A percentile compares a stretch with the other conserved stretches of the same genome.
These are phyloP conservation scores for Puma concolor DNA, from an alignment of 2,113 vertebrate genomes.

Conservation along the genomic window DNA sequence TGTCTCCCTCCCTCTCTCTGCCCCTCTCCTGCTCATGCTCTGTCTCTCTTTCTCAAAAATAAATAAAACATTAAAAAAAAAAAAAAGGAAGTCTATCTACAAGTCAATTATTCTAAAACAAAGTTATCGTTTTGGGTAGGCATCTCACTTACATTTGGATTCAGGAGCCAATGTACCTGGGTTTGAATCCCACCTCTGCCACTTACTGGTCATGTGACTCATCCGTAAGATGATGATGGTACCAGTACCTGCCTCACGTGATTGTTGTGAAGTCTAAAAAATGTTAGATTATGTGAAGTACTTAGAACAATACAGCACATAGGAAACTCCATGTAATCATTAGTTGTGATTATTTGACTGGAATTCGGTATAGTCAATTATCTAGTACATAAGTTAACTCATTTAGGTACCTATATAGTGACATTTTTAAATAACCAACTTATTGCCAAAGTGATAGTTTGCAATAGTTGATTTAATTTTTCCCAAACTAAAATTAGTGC, in stretches of 20 bases:
- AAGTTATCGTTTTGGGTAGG: neutral
- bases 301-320: neutral
- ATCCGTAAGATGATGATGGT: neutral
- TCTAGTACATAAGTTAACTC: neutral
- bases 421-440: neutral
- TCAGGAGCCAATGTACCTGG: neutral
- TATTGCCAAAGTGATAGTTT: neutral
- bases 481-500: constrained; percentile 6
- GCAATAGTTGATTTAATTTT: neutral
- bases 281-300: neutral
- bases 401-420: neutral
- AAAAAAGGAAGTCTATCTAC: neutral
- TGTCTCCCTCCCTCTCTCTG: no score
- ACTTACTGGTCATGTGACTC: neutral
- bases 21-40: no score
- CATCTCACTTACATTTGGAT: neutral
- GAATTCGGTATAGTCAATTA: neutral
- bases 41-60: no score
- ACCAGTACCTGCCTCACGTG: neutral
- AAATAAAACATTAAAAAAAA: no score
- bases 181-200: constrained; percentile 5
- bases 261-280: neutral
- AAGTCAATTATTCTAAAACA: constrained; percentile 8
- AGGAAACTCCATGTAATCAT: neutral
- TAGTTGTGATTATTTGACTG: neutral